Evolutionary conservation across 1,140 invertebrate species (phyloP).

Genomic region (Lycorma delicatula): DNA sequence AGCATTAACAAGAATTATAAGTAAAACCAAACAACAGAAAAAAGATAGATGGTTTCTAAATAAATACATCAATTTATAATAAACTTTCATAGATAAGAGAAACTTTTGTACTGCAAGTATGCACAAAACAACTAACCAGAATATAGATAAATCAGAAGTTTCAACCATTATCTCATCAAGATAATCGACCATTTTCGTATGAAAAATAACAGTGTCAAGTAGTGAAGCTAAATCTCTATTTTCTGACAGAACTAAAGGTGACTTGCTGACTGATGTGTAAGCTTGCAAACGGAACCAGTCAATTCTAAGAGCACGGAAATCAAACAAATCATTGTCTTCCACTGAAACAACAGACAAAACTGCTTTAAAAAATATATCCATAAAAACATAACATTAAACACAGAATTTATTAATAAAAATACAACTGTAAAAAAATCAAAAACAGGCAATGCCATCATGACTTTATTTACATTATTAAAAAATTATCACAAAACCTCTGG

Average conservation of each 20-base stretch:
- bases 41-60: too few relatives aligned
- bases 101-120: too few relatives aligned
- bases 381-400: slow-evolving; percentile 12
- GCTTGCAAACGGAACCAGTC: slow-evolving; percentile 98
- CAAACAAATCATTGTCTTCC: slow-evolving; percentile 93
- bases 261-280: slow-evolving; percentile 80
- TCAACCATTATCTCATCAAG: slow-evolving; percentile 96
- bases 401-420: too few relatives aligned
- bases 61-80: too few relatives aligned
- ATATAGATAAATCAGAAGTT: slow-evolving; percentile 93
- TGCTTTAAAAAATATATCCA: not conserved
- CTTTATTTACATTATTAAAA: too few relatives aligned
- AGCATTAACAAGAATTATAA: too few relatives aligned
- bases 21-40: too few relatives aligned
- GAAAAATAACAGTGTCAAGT: slow-evolving; percentile 93
- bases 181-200: slow-evolving; percentile 97
- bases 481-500: too few relatives aligned
- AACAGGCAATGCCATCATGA: too few relatives aligned
- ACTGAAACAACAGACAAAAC: slow-evolving; percentile 45
- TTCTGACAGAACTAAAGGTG: slow-evolving; percentile 73
- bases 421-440: too few relatives aligned
- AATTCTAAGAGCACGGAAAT: slow-evolving; percentile 86
- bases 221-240: slow-evolving; percentile 80
- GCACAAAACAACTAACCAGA: slow-evolving; percentile 60
- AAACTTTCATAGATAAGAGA: too few relatives aligned